A percentile compares a stretch with the other conserved stretches of the same genome.
These are phyloP conservation scores for Himalopsyche anomala DNA, from an alignment of 2,888 invertebrate genomes.

Conservation along the genomic window DNA sequence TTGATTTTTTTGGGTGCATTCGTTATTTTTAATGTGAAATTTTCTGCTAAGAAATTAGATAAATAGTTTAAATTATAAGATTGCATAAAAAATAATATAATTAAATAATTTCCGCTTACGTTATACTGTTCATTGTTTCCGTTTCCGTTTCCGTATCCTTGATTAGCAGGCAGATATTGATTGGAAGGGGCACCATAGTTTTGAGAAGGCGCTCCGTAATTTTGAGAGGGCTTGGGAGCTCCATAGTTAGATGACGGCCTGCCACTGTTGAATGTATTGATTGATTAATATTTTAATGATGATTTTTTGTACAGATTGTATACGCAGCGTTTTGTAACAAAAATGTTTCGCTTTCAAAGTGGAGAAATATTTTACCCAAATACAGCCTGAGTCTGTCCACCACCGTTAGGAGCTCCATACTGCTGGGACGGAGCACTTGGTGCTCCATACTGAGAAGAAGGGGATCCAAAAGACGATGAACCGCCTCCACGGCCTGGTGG, in stretches of 20 bases:
- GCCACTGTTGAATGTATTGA: background rate
- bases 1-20: too few species aligned
- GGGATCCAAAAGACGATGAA: slow-evolving; percentile 63
- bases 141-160: slow-evolving; percentile 67
- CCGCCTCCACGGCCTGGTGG: slow-evolving; percentile 53
- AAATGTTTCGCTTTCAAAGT: too few species aligned
- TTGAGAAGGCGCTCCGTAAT: slow-evolving; percentile 66
- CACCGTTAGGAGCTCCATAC: slow-evolving; percentile 70
- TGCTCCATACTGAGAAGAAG: slow-evolving; percentile 67
- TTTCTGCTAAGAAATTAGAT: too few species aligned
- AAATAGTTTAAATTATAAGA: too few species aligned
- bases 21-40: too few species aligned
- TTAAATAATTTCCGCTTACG: slow-evolving; percentile 45
- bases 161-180: slow-evolving; percentile 71
- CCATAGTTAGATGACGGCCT: slow-evolving; percentile 66
- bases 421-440: slow-evolving; percentile 68
- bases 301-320: too few species aligned
- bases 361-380: slow-evolving; percentile 50
- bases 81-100: too few species aligned
- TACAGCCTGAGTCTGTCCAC: slow-evolving; percentile 63
- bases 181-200: slow-evolving; percentile 68
- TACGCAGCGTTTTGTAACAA: too few species aligned
- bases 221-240: slow-evolving; percentile 65
- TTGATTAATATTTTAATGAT: background rate
- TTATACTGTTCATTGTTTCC: slow-evolving; percentile 69